Evolutionary conservation across 2,888 invertebrate genomes (phyloP), one percentile per base, ranked within the genome.

Genomic region (Melolontha melolontha): DNA sequence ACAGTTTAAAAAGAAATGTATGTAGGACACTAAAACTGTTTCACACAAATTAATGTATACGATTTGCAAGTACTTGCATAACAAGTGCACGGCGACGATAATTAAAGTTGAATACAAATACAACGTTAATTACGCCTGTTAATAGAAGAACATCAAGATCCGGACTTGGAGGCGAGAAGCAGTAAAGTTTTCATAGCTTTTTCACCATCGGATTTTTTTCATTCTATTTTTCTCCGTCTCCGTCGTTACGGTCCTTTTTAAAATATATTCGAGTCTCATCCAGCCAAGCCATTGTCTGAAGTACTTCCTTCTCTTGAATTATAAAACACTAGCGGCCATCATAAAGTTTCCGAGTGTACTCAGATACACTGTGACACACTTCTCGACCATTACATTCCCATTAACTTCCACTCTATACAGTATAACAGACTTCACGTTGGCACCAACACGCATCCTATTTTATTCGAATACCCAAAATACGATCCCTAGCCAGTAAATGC

Each of bases 311-410:
- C 69, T 72, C 67, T 64, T 76, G 73, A 76, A 76, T 76, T 74
- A 76, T 76, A 75, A 74, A 76, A 74, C 73, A 75, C 73, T 72
- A 67, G 70, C 71, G 73, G 69, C 74, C 69, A 71, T 71, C 74
- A 74, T 75, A 74, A 75, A 75, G 72, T 74, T 34, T 74, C 66
- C 71, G 70, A 69, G 70, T 70, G 70, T 69, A 69, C 72, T 75
- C 71, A 69, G 72, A 73, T 66, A 71, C 71, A 59, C 69, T 74
- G 74, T 74, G 75, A 75, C 75, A 76, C 75, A 71, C 73, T 73
- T 73, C 72, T 72, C 74, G 71, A 65, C 76, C 74, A 75, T 75
- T 75, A 75, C 71, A 73, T 71, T 54, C 70, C 75, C 73, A 75
- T 75, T 75, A 75, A 75, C 73, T 71, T 71, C 67, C 64, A 70